Evolutionary conservation across 2,797 vertebrate genomes (phyloP), one percentile per base, ranked within the genome.

Genomic region (Menidia menidia): DNA sequence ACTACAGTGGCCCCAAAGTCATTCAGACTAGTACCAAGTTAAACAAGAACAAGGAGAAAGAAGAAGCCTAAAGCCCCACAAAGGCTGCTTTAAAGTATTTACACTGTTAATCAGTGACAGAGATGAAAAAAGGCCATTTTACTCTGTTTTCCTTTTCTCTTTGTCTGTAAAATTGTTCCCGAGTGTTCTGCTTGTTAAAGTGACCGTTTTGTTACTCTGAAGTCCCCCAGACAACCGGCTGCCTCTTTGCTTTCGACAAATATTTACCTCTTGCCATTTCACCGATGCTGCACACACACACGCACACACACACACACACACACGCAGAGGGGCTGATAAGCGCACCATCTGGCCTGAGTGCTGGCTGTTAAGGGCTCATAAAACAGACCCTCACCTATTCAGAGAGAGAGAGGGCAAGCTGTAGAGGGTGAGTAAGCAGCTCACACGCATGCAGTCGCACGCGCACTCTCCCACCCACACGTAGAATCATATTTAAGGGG

Each of bases 311-410:
- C 47, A 54, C 35, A 61, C 44, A 66, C 81, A 68, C 64, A 73
- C 73, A 81, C 25, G 25, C 75, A 73, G 64, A 72, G 78, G 70
- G 86, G 78, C 82, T 88, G 89, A 93, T 92, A 92, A 91, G 86
- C 75, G 45, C 85, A 81, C 93, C 93, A 93, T 93, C 92, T 94
- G 93, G 82, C 80, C 85, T 80, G 83, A 89, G 81, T 82, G 73
- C 83, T 80, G 82, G 73, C 85, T 91, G 90, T 93, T 90, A 89
- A 89, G 85, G 83, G 81, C 89, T 86, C 83, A 90, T 92, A 94
- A 93, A 93, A 86, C 65, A 77, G 80, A 73, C 81, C 80, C 76
- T 83, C 76, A 81, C 82, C 78, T 80, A 64, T 81, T 84, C 82
- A 83, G 82, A 84, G 61, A 63, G 57, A 60, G 45, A 75, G 67